Percentiles rank a stretch among this genome's conserved stretches.
phyloP scores from a whole-genome alignment of 2,797 vertebrate genomes.

The Liparis tanakae region DNA sequence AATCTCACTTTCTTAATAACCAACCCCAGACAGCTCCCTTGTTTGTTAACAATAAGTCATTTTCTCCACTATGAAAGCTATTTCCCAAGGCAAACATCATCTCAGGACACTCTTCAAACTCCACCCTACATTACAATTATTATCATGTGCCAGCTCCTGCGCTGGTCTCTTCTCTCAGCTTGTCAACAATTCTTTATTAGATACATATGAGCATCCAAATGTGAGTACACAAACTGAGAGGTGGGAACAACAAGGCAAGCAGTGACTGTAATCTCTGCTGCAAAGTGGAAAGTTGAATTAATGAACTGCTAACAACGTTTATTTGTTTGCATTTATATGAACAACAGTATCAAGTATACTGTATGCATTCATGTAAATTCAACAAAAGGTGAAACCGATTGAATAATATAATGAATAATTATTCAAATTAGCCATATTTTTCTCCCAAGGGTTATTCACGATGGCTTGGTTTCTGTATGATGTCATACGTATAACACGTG shows the following conservation, averaged over 20 bases:
- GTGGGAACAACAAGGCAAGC: constrained; percentile 18
- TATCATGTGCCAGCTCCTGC: constrained; percentile 24
- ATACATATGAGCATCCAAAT: constrained; percentile 16
- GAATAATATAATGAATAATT: too few relatives aligned
- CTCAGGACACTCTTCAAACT: constrained; percentile 29
- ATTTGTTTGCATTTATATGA: neutral
- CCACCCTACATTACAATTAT: constrained; percentile 48
- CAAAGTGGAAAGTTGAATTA: neutral
- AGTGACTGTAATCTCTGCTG: constrained; percentile 1
- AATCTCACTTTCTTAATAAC: constrained; percentile 25
- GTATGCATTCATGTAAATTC: neutral
- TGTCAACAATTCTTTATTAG: constrained; percentile 54
- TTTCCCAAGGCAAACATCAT: constrained; percentile 59
- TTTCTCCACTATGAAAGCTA: constrained; percentile 42
- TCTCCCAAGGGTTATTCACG: neutral
- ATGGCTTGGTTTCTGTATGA: neutral
- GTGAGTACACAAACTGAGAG: constrained; percentile 20
- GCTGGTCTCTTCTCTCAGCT: constrained; percentile 9
- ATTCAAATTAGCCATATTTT: neutral
- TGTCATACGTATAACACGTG: neutral
- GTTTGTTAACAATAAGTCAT: constrained; percentile 55
- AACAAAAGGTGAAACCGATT: neutral
- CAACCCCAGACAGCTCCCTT: constrained; percentile 23
- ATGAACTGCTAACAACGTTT: neutral
- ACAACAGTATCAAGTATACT: neutral